Percentiles rank a stretch among this genome's conserved stretches.
Evolutionary conservation across 1,140 invertebrate species (phyloP).

Genomic region (Pseudobourletiella spinata): DNA sequence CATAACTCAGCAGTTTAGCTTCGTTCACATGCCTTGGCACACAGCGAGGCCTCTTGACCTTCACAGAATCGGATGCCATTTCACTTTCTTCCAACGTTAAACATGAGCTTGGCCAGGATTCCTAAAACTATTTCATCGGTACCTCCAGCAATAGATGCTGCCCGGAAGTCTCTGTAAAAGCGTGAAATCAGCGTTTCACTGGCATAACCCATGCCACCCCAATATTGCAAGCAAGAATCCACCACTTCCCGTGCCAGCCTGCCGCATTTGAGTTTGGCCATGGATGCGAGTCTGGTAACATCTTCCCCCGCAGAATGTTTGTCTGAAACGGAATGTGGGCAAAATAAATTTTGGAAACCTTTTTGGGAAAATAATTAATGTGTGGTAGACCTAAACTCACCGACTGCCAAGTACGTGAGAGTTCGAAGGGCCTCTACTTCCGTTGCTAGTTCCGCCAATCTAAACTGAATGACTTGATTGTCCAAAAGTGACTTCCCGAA

Average conservation of each 20-base stretch:
- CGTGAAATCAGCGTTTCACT: conserved; percentile 45
- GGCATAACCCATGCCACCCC: no score
- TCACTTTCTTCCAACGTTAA: no score
- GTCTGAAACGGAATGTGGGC: conserved; percentile 50
- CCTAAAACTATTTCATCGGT: conserved; percentile 55
- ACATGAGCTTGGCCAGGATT: conserved; percentile 52
- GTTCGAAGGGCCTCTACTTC: no score
- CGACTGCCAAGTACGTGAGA: conserved; percentile 44
- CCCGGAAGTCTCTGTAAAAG: conserved; percentile 46
- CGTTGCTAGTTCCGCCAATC: conserved; percentile 49
- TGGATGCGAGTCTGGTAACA: conserved; percentile 47
- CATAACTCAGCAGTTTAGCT: no score
- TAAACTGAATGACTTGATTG: conserved; percentile 49
- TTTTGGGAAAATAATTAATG: conserved; percentile 50
- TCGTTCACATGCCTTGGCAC: no score
- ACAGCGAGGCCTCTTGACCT: no score
- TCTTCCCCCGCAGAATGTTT: conserved; percentile 46
- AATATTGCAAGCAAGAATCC: neutral
- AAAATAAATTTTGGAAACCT: conserved; percentile 52
- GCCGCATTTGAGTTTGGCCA: neutral
- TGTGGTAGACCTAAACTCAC: conserved; percentile 30
- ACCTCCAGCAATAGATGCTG: conserved; percentile 52
- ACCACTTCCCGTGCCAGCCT: neutral
- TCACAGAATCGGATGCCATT: no score
- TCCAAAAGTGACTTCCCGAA: conserved; percentile 46